These are phyloP conservation scores for Oasisia sp. DNA, from an alignment of 2,888 invertebrate species.

Conservation along the genomic window DNA sequence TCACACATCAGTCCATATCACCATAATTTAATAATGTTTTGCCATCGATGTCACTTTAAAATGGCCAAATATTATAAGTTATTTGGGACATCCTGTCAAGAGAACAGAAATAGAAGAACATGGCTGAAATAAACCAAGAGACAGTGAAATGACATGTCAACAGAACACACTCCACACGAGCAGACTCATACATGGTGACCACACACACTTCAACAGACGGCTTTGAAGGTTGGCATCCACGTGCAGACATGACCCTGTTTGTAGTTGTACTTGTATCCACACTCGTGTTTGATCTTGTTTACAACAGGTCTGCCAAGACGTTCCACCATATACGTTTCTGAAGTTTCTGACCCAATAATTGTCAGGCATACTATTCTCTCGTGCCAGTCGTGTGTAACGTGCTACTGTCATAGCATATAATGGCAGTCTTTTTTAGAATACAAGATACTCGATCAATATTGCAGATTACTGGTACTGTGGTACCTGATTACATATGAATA, in stretches of 20 bases:
- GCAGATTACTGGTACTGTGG: too few species aligned
- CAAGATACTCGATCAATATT: too few species aligned
- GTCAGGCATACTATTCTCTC: not conserved
- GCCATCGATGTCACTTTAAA: not conserved
- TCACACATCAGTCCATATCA: not conserved
- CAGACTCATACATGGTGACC: not conserved
- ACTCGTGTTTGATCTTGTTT: not conserved
- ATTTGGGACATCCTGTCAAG: not conserved
- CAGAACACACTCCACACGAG: not conserved
- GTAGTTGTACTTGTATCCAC: not conserved
- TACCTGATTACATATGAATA: too few species aligned
- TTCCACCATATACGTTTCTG: not conserved
- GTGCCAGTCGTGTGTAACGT: not conserved
- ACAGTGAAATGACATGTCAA: not conserved
- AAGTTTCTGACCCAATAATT: not conserved
- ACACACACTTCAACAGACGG: not conserved
- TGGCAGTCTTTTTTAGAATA: too few species aligned
- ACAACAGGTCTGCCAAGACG: not conserved
- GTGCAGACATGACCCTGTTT: not conserved
- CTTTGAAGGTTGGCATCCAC: not conserved
- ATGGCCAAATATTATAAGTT: not conserved
- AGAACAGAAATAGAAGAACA: not conserved
- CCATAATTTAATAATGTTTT: not conserved
- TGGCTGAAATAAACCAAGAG: not conserved
- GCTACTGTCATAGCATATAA: not conserved